Evolutionary conservation across 2,888 invertebrate species (phyloP).

Genomic region (Polyploca ridens): DNA sequence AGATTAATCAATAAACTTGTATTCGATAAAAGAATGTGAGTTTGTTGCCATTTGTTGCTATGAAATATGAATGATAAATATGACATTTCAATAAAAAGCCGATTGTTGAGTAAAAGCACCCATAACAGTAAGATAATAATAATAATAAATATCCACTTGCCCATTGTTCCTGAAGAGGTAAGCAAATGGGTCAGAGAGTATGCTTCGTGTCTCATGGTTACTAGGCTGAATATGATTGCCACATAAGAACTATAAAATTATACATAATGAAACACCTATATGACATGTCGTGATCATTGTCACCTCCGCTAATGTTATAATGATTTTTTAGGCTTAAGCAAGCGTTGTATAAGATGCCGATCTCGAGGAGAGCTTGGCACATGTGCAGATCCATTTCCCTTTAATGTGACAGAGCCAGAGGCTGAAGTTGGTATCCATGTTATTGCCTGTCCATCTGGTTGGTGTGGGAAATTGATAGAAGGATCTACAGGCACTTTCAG

Average conservation of each 20-base stretch:
- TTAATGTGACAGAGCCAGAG: constrained; percentile 90
- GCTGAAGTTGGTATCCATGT: constrained; percentile 89
- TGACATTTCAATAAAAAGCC: too few species aligned
- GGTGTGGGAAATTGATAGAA: constrained; percentile 96
- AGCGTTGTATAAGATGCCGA: constrained; percentile 92
- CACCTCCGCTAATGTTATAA: neutral
- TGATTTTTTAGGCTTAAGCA: constrained; percentile 85
- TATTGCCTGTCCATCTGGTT: constrained; percentile 94
- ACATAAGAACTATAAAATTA: neutral
- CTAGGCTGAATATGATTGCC: too few species aligned
- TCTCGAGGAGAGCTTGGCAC: constrained; percentile 94
- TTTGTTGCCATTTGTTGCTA: too few species aligned
- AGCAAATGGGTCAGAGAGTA: too few species aligned
- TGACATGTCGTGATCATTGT: too few species aligned
- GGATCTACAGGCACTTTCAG: constrained; percentile 89
- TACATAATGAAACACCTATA: neutral
- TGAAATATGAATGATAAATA: too few species aligned
- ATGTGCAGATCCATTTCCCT: constrained; percentile 93
- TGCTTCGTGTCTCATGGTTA: too few species aligned
- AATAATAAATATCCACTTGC: too few species aligned
- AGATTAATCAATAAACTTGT: neutral
- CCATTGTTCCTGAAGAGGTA: too few species aligned
- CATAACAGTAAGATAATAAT: too few species aligned
- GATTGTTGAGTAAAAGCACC: too few species aligned
- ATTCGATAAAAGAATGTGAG: neutral